Conservation (phyloP, 2,797 vertebrate species). For the Triplophysa yarkandensis region DNA sequence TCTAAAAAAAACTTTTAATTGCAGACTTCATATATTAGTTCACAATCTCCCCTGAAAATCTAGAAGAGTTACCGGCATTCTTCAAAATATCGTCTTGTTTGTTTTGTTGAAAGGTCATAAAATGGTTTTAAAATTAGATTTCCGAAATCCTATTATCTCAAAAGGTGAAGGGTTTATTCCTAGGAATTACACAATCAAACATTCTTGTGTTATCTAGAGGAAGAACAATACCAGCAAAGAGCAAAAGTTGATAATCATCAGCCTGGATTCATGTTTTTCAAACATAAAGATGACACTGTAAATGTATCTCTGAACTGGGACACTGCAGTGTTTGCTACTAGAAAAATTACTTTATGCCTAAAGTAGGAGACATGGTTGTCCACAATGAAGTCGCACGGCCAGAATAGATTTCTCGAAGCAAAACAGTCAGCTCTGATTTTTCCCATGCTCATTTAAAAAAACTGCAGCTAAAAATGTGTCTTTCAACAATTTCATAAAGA, state of each 20-base stretch:
- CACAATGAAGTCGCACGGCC: constrained; percentile 24
- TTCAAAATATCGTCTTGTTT: too few species aligned
- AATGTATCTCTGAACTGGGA: constrained; percentile 53
- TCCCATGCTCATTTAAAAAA: constrained; percentile 43
- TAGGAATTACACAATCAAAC: constrained; percentile 60
- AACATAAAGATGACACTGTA: constrained; percentile 9
- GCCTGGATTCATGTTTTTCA: constrained; percentile 15
- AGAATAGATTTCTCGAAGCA: constrained; percentile 53
- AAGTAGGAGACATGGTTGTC: constrained; percentile 30
- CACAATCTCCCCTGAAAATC: too few species aligned
- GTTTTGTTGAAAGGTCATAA: too few species aligned
- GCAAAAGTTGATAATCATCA: constrained; percentile 49
- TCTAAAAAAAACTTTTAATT: too few species aligned
- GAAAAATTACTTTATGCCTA: constrained; percentile 18
- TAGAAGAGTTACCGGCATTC: too few species aligned
- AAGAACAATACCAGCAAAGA: constrained; percentile 62
- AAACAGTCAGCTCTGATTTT: constrained; percentile 40
- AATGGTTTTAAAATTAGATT: too few species aligned
- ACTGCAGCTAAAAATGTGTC: constrained; percentile 35
- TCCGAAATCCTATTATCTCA: background rate
- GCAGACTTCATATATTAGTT: too few species aligned
- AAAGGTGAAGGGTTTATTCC: background rate
- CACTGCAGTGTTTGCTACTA: constrained; percentile 6
- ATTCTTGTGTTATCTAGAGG: constrained; percentile 72
- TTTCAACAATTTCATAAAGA: constrained; percentile 68